phyloP scores from a whole-genome alignment of 2,888 invertebrate species.

The Melinaea menophilus region DNA sequence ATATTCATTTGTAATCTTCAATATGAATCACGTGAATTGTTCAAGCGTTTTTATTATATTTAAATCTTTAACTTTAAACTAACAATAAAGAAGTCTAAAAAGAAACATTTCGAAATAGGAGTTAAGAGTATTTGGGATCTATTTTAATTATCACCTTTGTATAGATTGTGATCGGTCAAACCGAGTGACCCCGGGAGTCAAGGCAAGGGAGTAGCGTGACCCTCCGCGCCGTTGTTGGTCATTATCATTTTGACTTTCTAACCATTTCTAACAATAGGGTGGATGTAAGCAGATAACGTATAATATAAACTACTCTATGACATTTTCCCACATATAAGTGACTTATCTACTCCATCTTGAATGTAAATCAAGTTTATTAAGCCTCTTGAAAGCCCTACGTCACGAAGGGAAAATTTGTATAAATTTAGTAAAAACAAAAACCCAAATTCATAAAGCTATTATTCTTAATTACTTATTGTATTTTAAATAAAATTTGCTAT shows the following conservation, averaged over 20 bases:
- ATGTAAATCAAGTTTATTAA: conserved; percentile 7
- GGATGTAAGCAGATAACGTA: conserved; percentile 51
- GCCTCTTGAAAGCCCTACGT: not conserved
- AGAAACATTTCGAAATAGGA: no score
- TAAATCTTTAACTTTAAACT: no score
- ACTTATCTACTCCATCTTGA: conserved; percentile 43
- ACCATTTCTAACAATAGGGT: conserved; percentile 35
- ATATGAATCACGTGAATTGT: not conserved
- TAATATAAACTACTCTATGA: conserved; percentile 38
- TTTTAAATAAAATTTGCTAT: no score
- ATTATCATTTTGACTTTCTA: conserved; percentile 57
- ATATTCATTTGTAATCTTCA: not conserved
- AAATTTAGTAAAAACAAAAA: no score
- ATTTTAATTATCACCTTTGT: not conserved
- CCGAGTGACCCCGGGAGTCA: conserved; percentile 34
- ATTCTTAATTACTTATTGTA: no score
- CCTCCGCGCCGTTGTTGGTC: conserved; percentile 37
- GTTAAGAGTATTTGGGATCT: no score
- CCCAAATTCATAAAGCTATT: no score
- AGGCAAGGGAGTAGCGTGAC: conserved; percentile 43
- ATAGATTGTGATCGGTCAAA: conserved; percentile 18
- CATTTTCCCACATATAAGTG: conserved; percentile 45
- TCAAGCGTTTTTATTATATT: no score
- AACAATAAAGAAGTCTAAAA: no score
- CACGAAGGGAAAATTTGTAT: not conserved